Base-by-base conservation (phyloP, 2,113 vertebrate genomes). In the Cranoglanis bouderius region DNA sequence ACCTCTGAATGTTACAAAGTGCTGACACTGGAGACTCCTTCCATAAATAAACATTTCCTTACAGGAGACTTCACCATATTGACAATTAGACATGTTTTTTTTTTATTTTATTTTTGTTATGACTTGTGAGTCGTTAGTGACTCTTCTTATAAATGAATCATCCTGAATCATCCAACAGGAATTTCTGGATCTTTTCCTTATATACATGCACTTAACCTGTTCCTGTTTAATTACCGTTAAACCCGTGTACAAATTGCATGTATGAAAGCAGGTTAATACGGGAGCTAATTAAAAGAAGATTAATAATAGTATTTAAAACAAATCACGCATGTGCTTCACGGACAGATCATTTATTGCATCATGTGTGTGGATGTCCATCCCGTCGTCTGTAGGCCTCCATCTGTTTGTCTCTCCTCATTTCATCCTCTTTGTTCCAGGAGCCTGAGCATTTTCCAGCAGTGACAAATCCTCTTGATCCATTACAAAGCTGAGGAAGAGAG, bases 401-500 rank as follows among this genome's bases (percentile, higher is more conserved):
- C 49, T 74, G 72, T 57, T 49, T 21, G 9, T 51, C 61, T 84
- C 67, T 82, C 74, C 77, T 84, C 35, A 74, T 46, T 89, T 89
- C 43, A 65, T 86, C 53, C 90, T 57, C 84, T 92, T 91, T 92
- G 86, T 93, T 93, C 92, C 90, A 91, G 92, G 90, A 93, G 92
- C 92, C 72, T 92, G 93, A 93, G 92, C 49, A 74, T 55, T 85
- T 92, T 90, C 91, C 93, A 94, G 89, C 87, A 89, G 90, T 89
- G 92, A 93, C 92, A 94, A 94, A 94, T 94, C 92, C 92, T 93
- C 92, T 91, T 93, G 86, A 93, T 94, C 91, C 91, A n/a, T 88
- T 87, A 90, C 92, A 93, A 94, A 94, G 80, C 91, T 92, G 75
- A 84, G 86, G 83, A 90, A 91, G 90, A 92, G 80, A 83, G 75